Base-by-base conservation (phyloP, 2,113 vertebrate species). In the Nanorana parkeri region DNA sequence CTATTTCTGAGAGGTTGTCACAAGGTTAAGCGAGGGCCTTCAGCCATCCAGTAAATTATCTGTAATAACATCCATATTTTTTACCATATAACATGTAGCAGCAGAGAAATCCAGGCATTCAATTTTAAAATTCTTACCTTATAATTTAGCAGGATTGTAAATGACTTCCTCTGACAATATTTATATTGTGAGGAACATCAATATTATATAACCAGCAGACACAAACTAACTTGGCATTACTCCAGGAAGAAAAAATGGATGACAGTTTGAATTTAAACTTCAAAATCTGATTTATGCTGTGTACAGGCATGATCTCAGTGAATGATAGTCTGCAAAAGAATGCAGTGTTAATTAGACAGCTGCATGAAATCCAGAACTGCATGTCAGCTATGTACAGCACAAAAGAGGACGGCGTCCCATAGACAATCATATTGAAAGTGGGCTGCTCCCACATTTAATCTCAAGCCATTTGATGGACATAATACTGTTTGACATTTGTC, bases 181-280 rank as follows among this genome's bases (percentile, higher is more conserved):
- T 61, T 75, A n/a, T 47, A 29, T 73, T 29, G 54, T 55, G 17
- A 29, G 52, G 26, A 32, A 29, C 51, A 73, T 73, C 17, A 55
- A 73, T 73, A 73, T 73, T 73, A 73, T 36, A 73, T n/a, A 56
- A 55, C 51, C 54, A 72, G 19, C 54, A 56, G 69, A 29, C 55
- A 73, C 69, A 73, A 73, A 73, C 69, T 73, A 73, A 73, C 69
- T 20, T 56, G 69, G 52, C 11, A n/a, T 55, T 73, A 55, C 24
- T 73, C 32, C 56, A 61, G 36, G 7, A 60, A n/a, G 21, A 36
- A 60, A 32, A 56, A 61, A 75, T 75, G 29, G 55, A 21, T 60
- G 72, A 61, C 55, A 75, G 72, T 47, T 60, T 73, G 24, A 55
- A 73, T 56, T 24, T 73, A 56, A 29, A 52, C 69, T 73, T 56